A percentile compares a stretch with the other conserved stretches of the same genome.
Conservation (phyloP, 2,797 vertebrate species). For the Microcaecilia unicolor region DNA sequence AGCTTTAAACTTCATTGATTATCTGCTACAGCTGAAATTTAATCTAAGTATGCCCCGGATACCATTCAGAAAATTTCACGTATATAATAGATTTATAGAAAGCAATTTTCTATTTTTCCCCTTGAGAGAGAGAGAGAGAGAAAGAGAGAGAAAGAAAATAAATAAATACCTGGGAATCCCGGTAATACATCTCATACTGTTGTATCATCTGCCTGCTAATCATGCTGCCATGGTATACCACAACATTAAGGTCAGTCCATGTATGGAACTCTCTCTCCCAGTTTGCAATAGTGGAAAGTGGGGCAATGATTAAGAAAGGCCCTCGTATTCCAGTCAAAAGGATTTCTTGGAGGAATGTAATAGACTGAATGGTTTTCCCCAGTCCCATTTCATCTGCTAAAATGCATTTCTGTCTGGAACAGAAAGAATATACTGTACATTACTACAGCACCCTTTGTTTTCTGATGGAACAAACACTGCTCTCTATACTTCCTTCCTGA, state of each 20-base stretch:
- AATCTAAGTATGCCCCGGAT: too few relatives aligned
- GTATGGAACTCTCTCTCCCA: conserved; percentile 96
- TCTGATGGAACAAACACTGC: too few relatives aligned
- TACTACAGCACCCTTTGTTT: too few relatives aligned
- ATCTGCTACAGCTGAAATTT: too few relatives aligned
- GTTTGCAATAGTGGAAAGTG: conserved; percentile 93
- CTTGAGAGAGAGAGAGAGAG: too few relatives aligned
- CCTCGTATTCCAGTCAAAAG: conserved; percentile 74
- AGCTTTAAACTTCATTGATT: too few relatives aligned
- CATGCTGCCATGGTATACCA: conserved; percentile 94
- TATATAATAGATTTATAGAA: too few relatives aligned
- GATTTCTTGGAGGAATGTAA: conserved; percentile 94
- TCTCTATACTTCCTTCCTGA: too few relatives aligned
- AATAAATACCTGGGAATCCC: conserved; percentile 92
- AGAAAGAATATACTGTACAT: conserved; percentile 17
- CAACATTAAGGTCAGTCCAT: conserved; percentile 90
- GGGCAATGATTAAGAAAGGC: conserved; percentile 96
- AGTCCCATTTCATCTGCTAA: conserved; percentile 98
- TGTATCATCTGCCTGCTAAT: conserved; percentile 98
- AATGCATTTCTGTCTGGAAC: conserved; percentile 90
- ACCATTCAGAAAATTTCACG: too few relatives aligned
- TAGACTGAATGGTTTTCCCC: conserved; percentile 97
- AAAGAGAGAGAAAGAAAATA: not conserved
- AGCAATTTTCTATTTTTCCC: too few relatives aligned
- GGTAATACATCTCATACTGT: conserved; percentile 97